These are phyloP conservation scores for Agrypnia vestita DNA, from an alignment of 1,140 invertebrate genomes.

Conservation along the genomic window DNA sequence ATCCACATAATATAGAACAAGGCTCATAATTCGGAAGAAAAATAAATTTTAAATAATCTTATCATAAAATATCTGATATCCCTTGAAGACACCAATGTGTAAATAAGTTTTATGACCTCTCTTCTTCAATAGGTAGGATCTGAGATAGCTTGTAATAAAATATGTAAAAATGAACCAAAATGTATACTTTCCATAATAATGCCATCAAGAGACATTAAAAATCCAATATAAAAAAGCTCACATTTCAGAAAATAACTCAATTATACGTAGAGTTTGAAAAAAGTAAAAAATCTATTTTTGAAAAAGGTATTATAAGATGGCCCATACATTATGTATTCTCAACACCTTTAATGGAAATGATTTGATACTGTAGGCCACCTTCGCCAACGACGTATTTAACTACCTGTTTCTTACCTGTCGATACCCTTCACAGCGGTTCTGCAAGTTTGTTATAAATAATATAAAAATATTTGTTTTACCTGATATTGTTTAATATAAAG, in stretches of 20 bases:
- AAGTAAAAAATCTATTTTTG: constrained; percentile 5
- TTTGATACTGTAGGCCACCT: neutral
- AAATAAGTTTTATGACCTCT: no score
- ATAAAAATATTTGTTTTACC: no score
- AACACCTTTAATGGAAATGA: constrained; percentile 23
- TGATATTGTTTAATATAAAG: neutral
- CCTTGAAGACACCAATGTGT: no score
- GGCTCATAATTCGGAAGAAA: no score
- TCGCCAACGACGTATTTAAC: constrained; percentile 1
- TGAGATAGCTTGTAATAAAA: neutral
- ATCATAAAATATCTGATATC: no score
- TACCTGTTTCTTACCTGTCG: constrained; percentile 28
- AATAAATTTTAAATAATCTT: no score
- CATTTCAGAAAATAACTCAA: constrained; percentile 5
- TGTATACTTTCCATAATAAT: neutral
- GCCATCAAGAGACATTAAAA: neutral
- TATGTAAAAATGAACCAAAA: neutral
- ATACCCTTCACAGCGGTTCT: constrained; percentile 20
- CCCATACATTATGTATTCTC: constrained; percentile 22
- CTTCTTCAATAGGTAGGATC: no score
- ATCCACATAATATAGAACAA: no score
- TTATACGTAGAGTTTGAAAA: constrained; percentile 5
- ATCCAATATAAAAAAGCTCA: neutral
- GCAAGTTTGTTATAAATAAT: neutral
- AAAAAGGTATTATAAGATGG: constrained; percentile 21